Percentiles rank a stretch among this genome's conserved stretches.
These are phyloP conservation scores for Bombus pascuorum DNA, from an alignment of 1,140 invertebrate genomes.

Conservation along the genomic window DNA sequence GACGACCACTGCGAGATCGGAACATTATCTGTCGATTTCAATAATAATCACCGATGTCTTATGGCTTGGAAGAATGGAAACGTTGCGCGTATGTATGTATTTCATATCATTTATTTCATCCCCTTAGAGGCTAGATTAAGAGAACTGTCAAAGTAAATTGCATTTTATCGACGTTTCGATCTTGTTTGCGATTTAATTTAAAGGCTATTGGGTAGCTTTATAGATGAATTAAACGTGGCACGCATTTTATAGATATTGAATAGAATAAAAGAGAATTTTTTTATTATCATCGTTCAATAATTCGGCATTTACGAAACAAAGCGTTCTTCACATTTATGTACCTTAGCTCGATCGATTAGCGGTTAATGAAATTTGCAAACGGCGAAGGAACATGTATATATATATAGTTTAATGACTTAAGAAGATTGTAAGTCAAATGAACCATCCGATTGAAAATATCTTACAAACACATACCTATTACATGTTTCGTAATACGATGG, in stretches of 20 bases:
- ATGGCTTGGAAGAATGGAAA: neutral
- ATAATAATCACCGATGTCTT: neutral
- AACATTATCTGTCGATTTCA: neutral
- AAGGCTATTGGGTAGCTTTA: too few relatives aligned
- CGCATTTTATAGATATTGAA: neutral
- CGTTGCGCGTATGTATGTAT: too few relatives aligned
- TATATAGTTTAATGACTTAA: neutral
- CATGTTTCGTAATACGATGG: conserved; percentile 66
- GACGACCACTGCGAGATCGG: neutral
- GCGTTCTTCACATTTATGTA: neutral
- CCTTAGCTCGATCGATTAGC: neutral
- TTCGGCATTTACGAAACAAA: neutral
- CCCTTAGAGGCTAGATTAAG: neutral
- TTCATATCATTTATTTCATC: too few relatives aligned
- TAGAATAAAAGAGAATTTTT: neutral
- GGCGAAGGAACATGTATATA: neutral
- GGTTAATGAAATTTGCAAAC: neutral
- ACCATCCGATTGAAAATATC: conserved; percentile 52
- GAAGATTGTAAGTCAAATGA: neutral
- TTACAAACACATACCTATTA: conserved; percentile 56
- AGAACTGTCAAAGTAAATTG: neutral
- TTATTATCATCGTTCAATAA: too few relatives aligned
- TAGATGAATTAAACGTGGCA: neutral
- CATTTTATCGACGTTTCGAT: neutral
- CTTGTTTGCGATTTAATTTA: neutral